A percentile compares a stretch with the other conserved stretches of the same genome.
Evolutionary conservation across 2,113 vertebrate species (phyloP).

Genomic region (Typhlomys cinereus): DNA sequence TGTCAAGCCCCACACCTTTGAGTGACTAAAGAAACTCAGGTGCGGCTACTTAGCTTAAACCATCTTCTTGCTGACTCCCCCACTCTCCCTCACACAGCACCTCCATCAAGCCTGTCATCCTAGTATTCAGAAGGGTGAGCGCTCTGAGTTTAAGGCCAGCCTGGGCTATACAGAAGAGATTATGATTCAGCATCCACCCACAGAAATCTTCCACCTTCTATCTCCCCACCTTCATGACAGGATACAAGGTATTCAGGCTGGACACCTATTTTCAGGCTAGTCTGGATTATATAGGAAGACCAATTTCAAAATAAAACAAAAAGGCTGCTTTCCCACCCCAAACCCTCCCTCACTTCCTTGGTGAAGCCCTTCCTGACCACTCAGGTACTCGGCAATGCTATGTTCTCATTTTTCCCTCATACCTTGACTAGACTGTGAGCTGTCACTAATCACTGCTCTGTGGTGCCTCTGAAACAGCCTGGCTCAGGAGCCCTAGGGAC

Average conservation of each 20-base stretch:
- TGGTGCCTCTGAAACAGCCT: not conserved
- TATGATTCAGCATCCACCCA: too few species aligned
- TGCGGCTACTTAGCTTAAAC: not conserved
- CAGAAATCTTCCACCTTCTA: too few species aligned
- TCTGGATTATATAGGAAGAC: not conserved
- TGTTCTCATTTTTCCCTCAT: too few species aligned
- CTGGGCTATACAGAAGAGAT: too few species aligned
- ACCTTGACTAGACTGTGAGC: not conserved
- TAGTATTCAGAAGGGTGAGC: not conserved
- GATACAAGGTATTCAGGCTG: not conserved
- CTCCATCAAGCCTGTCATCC: not conserved
- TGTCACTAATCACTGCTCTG: accelerated
- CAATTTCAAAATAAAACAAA: not conserved
- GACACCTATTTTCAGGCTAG: not conserved
- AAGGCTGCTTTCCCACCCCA: not conserved
- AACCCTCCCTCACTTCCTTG: too few species aligned
- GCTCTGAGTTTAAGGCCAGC: too few species aligned
- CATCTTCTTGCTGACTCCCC: too few species aligned
- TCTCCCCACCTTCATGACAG: too few species aligned
- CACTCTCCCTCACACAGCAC: accelerated
- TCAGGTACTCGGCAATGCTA: too few species aligned
- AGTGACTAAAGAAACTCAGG: accelerated
- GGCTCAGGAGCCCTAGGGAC: too few species aligned
- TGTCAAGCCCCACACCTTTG: not conserved
- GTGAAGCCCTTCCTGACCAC: not conserved